A percentile compares a stretch with the other conserved stretches of the same genome.
Evolutionary conservation across 30 jellyfish, hydroid and myxozoan genomes (phyloP).

Genomic region (Aurelia aurita complex sp. Pacific): DNA sequence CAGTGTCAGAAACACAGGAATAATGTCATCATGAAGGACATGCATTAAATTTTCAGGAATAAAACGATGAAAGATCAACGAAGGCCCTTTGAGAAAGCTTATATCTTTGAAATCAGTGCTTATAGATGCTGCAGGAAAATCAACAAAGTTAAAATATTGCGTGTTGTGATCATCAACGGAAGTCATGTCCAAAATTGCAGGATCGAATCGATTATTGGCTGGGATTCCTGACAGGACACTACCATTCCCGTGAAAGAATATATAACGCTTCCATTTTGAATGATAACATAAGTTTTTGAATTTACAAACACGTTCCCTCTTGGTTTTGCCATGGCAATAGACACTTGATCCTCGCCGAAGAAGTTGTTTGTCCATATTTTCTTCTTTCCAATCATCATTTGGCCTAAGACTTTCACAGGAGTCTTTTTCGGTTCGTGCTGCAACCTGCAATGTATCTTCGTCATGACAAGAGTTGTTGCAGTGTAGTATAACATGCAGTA

Average conservation of each 20-base stretch:
- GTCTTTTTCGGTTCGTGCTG: no score
- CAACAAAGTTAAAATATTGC: constrained; percentile 72
- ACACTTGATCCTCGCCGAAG: constrained; percentile 60
- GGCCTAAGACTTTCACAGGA: no score
- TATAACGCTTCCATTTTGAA: constrained; percentile 22
- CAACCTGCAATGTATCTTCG: no score
- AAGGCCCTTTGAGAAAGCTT: constrained; percentile 1
- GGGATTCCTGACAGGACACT: constrained; percentile 56
- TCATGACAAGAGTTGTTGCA: no score
- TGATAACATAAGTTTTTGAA: constrained; percentile 79
- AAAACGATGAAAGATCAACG: constrained; percentile 80
- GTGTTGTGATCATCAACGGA: constrained; percentile 89
- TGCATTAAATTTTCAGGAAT: constrained; percentile 97
- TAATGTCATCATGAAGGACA: constrained; percentile 89
- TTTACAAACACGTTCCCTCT: constrained; percentile 68
- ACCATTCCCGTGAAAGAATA: constrained; percentile 77
- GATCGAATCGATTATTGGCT: constrained; percentile 48
- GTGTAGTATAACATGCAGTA: no score
- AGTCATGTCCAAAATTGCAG: constrained; percentile 77
- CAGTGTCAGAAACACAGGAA: constrained; percentile 75
- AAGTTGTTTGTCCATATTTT: no score
- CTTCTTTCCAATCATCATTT: no score
- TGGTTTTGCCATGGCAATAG: constrained; percentile 60
- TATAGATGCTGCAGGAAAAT: constrained; percentile 55
- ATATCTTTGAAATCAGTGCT: constrained; percentile 11